Conservation (phyloP, 2,888 invertebrate genomes). For the Eumacrocentrus americanus region DNA sequence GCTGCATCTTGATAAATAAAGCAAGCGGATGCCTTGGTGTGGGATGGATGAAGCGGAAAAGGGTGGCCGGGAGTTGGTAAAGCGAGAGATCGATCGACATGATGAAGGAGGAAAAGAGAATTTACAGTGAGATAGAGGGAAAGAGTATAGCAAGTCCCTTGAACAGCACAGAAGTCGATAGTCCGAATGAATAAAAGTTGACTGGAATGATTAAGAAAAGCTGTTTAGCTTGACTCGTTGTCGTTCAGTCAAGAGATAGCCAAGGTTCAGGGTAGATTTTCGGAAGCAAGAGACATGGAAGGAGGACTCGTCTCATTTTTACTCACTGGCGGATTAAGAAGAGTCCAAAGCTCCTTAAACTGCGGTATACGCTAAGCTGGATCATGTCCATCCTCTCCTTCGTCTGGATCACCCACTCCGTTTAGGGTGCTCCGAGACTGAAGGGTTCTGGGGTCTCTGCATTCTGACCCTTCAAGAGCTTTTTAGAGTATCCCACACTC, state of each 20-base stretch:
- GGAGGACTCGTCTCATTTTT: conserved; percentile 49
- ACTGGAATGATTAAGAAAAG: conserved; percentile 23
- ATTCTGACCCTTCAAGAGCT: too few species aligned
- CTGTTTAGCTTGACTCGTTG: conserved; percentile 5
- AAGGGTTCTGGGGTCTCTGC: too few species aligned
- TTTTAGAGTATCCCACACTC: conserved; percentile 12
- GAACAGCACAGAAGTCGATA: too few species aligned
- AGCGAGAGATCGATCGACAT: conserved; percentile 21
- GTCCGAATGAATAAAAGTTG: conserved; percentile 6
- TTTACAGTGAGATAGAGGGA: not conserved
- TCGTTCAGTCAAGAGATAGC: conserved; percentile 4
- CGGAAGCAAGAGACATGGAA: conserved; percentile 18
- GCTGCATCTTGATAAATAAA: conserved; percentile 25
- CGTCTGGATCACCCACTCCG: conserved; percentile 54
- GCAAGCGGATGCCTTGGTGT: conserved; percentile 16
- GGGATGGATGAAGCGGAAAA: conserved; percentile 17
- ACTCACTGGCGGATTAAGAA: conserved; percentile 56
- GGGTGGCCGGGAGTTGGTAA: conserved; percentile 12
- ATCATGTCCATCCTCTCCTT: conserved; percentile 56
- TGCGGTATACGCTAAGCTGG: conserved; percentile 60
- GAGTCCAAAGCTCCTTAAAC: conserved; percentile 61
- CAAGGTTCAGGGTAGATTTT: conserved; percentile 11
- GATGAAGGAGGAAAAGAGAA: not conserved
- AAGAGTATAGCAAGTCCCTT: too few species aligned
- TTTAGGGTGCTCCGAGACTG: conserved; percentile 18